A percentile compares a stretch with the other conserved stretches of the same genome.
Evolutionary conservation across 2,888 invertebrate genomes (phyloP).

Genomic region (Volucella bombylans): DNA sequence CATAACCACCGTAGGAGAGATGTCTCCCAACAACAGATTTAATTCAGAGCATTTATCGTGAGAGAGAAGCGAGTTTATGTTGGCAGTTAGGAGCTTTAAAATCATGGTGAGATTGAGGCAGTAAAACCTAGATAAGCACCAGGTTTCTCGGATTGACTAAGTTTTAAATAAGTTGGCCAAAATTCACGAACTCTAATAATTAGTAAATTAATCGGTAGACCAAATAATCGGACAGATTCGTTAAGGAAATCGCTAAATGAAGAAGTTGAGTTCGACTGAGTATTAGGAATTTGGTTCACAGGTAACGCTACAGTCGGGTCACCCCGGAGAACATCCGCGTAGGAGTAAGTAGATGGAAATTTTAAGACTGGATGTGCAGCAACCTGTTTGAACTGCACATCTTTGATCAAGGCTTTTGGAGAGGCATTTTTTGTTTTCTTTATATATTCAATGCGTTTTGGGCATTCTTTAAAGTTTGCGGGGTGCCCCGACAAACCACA

Average conservation of each 20-base stretch:
- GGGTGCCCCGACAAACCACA: background rate
- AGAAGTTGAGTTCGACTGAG: too few species aligned
- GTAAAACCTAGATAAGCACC: background rate
- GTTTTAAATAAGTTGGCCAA: background rate
- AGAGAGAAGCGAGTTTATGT: slow-evolving; percentile 5
- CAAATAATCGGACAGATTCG: background rate
- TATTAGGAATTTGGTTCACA: too few species aligned
- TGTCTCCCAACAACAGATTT: background rate
- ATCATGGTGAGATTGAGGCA: slow-evolving; percentile 2
- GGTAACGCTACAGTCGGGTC: too few species aligned
- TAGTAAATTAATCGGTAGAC: background rate
- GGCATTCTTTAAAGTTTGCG: slow-evolving; percentile 8
- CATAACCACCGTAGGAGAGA: slow-evolving; percentile 1
- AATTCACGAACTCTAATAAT: slow-evolving; percentile 1
- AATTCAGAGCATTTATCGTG: slow-evolving; percentile 16
- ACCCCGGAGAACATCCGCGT: too few species aligned
- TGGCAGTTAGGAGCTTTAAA: background rate
- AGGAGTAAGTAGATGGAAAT: too few species aligned
- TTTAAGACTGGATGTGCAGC: too few species aligned
- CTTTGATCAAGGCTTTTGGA: too few species aligned
- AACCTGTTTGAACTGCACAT: too few species aligned
- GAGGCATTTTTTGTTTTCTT: too few species aligned
- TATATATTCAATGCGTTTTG: background rate
- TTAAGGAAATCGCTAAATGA: too few species aligned
- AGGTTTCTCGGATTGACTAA: slow-evolving; percentile 8